Evolutionary conservation across 2,113 vertebrate genomes (phyloP), one percentile per base, ranked within the genome.

Genomic region (Trichomycterus rosablanca): DNA sequence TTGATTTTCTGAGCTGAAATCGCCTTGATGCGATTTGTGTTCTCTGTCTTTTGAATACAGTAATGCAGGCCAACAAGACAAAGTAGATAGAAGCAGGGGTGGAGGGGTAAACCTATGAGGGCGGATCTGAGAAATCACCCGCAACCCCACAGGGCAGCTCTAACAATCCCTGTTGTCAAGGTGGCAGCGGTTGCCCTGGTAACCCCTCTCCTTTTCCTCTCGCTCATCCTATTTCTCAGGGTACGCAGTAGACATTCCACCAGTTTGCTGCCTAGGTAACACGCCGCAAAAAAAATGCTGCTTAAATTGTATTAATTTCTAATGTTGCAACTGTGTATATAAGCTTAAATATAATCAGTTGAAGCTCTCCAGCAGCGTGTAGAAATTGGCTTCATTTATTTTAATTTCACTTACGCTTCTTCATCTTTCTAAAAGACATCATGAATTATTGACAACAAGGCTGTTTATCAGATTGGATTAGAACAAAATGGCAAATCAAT

Each of bases 101-200:
- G 23, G 40, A n/a, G 30, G 45, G 22, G 19, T 37, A 30, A 16
- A 15, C 7, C 15, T 7, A 50, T 4, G 22, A n/a, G 24, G 35
- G 7, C 5, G 12, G 59, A 22, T 23, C 44, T 52, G 53, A 63
- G 30, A 63, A 39, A 50, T 16, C 24, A 51, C 20, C 30, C 48
- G 37, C 39, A 22, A 37, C 19, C 49, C 56, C 56, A 61, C 8
- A 56, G 57, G 52, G 70, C 67, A 66, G 52, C 62, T 63, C 26
- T 15, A 60, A 65, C 60, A 63, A 61, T 53, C 55, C 51, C 65
- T 37, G 63, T 65, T 60, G 67, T 74, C 67, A 62, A 74, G 69
- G 62, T 69, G 67, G 61, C 62, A 37, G 68, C 26, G 44, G 74
- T 79, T 79, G 68, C 72, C 59, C 50, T 76, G 63, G 77, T 59